phyloP scores from a whole-genome alignment of 2,888 invertebrate species.

The Gnatocerus cornutus region DNA sequence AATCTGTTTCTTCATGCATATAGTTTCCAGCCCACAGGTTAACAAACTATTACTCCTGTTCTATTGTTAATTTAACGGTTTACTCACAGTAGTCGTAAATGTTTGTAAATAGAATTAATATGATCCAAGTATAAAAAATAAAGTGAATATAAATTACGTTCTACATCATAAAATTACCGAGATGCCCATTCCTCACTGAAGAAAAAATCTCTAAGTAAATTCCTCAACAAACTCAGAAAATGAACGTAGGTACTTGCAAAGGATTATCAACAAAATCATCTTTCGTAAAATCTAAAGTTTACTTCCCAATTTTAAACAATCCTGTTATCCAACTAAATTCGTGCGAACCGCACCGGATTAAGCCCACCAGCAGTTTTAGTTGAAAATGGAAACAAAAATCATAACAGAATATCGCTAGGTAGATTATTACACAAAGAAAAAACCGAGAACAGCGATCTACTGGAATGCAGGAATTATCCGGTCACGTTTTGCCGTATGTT shows the following conservation, averaged over 20 bases:
- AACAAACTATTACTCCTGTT: too few relatives aligned
- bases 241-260: not conserved
- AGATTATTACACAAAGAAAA: not conserved
- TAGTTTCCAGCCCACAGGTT: not conserved
- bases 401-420: constrained; percentile 1
- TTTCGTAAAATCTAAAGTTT: constrained; percentile 18
- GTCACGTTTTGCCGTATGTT: not conserved
- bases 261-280: constrained; percentile 24
- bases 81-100: not conserved
- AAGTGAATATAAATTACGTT: too few relatives aligned
- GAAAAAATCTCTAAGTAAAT: too few relatives aligned
- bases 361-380: constrained; percentile 1
- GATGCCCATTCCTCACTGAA: too few relatives aligned
- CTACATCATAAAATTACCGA: too few relatives aligned
- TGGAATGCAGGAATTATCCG: not conserved
- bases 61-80: constrained; percentile 3
- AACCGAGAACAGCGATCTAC: not conserved
- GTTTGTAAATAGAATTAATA: too few relatives aligned
- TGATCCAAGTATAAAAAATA: too few relatives aligned
- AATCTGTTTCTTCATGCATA: not conserved
- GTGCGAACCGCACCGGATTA: constrained; percentile 12
- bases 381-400: constrained; percentile 14
- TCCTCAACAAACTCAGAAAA: constrained; percentile 4
- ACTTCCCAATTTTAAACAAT: constrained; percentile 19
- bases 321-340: constrained; percentile 9